Base-by-base conservation (phyloP, 1,140 invertebrate genomes). In the Meteorus sp. region DNA sequence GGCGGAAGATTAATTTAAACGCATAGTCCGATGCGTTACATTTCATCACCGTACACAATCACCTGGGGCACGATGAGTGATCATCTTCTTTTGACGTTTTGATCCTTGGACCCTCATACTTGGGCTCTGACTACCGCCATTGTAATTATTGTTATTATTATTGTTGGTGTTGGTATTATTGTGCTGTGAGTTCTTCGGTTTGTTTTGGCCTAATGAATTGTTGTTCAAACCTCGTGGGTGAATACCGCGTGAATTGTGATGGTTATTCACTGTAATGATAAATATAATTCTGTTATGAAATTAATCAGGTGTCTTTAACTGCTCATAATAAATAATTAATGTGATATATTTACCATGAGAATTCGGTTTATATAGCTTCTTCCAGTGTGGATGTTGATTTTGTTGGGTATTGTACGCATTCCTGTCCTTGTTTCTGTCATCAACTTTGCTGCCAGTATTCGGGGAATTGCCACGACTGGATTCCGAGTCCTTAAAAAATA, bases 11-110 rank as follows among this genome's bases (percentile, higher is more conserved):
- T 8, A 23, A 25, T 53, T 41, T 20, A 20, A 31, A 37, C 13
- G 37, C 11, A 6, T 44, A 9, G 45, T 37, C 59, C 58, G 43
- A 52, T 65, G 50, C 56, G 35, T 56, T 57, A 64, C 62, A 60
- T 62, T 79, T 78, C 73, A 79, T 79, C 76, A 79, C 77, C 77
- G 77, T 68, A 79, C 73, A 67, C 77, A 78, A 65, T 79, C 77
- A 9, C 73, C 74, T 9, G 75, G 72, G 13, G 70, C 72, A 41
- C 75, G 76, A 27, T 71, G 67, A 48, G 64, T 67, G 19, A 71
- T 67, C 41, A 69, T 71, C 29, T 80, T 80, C 66, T 79, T 80
- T n/a, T n/a, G n/a, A 33, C 77, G 72, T 59, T 79, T 80, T 11
- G 73, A 60, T 2, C 65, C 67, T 48, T 73, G 69, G 48, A 68